phyloP scores from a whole-genome alignment of 2,888 invertebrate species.

The Stegophylla sp. region DNA sequence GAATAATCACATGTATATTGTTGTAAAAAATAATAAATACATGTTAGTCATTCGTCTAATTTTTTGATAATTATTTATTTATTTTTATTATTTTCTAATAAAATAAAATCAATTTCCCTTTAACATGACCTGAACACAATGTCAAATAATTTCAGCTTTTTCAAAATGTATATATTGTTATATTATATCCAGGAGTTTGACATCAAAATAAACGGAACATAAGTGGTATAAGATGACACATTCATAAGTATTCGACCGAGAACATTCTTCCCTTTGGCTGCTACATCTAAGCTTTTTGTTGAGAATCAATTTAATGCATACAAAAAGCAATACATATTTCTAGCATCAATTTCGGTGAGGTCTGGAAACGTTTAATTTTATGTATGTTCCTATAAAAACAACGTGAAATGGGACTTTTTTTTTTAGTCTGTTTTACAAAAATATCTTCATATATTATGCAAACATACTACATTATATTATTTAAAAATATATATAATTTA shows the following conservation, averaged over 20 bases:
- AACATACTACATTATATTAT: not conserved
- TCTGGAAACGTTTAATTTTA: slow-evolving; percentile 24
- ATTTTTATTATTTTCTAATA: not conserved
- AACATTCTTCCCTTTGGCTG: slow-evolving; percentile 26
- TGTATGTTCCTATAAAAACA: slow-evolving; percentile 38
- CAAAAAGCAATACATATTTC: slow-evolving; percentile 19
- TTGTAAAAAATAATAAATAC: too few relatives aligned
- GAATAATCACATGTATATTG: slow-evolving; percentile 18
- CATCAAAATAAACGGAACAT: not conserved
- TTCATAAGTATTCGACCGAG: slow-evolving; percentile 1
- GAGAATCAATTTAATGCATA: slow-evolving; percentile 7
- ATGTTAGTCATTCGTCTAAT: too few relatives aligned
- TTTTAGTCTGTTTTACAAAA: slow-evolving; percentile 8
- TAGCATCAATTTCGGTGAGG: slow-evolving; percentile 15
- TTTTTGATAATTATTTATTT: too few relatives aligned
- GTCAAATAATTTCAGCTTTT: slow-evolving; percentile 31
- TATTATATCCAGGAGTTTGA: slow-evolving; percentile 1
- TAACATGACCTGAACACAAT: slow-evolving; percentile 34
- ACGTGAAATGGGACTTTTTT: slow-evolving; percentile 28
- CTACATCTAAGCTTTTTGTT: slow-evolving; percentile 33
- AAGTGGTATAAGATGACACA: not conserved
- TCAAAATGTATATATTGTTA: not conserved
- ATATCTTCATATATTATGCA: slow-evolving; percentile 6
- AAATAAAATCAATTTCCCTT: slow-evolving; percentile 21
- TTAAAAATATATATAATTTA: slow-evolving; percentile 1